Evolutionary conservation across 2,113 vertebrate species (phyloP).

Genomic region (Redunca redunca): DNA sequence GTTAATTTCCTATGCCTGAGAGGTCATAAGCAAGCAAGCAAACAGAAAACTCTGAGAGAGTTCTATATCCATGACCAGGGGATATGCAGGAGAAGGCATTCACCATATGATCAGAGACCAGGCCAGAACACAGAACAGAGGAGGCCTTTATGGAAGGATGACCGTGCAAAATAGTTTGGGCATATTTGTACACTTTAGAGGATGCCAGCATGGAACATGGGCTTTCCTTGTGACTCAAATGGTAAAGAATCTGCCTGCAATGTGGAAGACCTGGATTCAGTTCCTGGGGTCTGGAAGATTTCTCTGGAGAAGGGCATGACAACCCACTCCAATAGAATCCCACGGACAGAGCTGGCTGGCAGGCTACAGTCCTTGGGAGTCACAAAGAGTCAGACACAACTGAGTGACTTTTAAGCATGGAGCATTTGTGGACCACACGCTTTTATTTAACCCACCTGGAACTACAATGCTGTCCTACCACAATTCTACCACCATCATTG

Average conservation of each 20-base stretch:
- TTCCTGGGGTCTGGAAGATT: background rate
- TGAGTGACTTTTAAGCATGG: background rate
- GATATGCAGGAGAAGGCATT: background rate
- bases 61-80: background rate
- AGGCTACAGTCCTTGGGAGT: background rate
- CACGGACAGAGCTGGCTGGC: background rate
- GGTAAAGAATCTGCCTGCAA: background rate
- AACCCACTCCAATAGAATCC: background rate
- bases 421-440: background rate
- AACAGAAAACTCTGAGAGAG: background rate
- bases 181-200: background rate
- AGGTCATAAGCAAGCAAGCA: background rate
- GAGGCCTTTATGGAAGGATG: background rate
- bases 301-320: background rate
- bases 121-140: background rate
- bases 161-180: background rate
- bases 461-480: background rate
- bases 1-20: background rate
- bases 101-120: background rate
- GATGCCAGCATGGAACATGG: background rate
- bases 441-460: background rate
- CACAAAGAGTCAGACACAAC: background rate
- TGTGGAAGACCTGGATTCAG: background rate
- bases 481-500: background rate
- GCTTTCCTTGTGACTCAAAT: background rate